These are phyloP conservation scores for Nematostella vectensis DNA, from an alignment of 92 coral and sea anemone genomes.

Conservation along the genomic window DNA sequence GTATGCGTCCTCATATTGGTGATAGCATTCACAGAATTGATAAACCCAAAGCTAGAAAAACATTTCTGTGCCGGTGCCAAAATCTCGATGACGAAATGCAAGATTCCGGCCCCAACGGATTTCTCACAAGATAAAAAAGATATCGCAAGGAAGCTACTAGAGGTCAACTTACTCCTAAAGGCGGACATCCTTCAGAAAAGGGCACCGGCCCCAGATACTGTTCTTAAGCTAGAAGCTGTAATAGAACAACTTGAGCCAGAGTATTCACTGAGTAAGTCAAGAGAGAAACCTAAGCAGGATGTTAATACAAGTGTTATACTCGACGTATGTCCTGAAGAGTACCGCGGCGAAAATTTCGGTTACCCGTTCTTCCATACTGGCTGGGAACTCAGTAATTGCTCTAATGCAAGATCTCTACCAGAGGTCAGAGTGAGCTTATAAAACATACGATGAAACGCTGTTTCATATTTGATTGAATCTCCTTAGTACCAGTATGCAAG, in stretches of 20 bases:
- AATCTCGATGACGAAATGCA: too few relatives aligned
- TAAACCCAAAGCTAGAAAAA: too few relatives aligned
- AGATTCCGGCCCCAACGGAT: background rate
- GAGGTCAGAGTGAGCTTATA: slow-evolving; percentile 3
- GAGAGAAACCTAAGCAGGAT: background rate
- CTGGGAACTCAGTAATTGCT: slow-evolving; percentile 27
- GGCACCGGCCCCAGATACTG: slow-evolving; percentile 5
- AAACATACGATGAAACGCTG: background rate
- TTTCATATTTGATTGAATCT: too few relatives aligned
- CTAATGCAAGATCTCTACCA: slow-evolving; percentile 19
- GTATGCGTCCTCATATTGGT: too few relatives aligned
- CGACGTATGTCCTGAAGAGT: slow-evolving; percentile 43
- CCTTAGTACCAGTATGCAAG: too few relatives aligned
- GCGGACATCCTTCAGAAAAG: background rate
- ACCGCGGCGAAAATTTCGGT: slow-evolving; percentile 27
- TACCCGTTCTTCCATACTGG: slow-evolving; percentile 40
- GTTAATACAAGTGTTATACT: background rate
- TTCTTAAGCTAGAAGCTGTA: slow-evolving; percentile 8
- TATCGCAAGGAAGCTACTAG: slow-evolving; percentile 1
- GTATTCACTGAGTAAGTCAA: slow-evolving; percentile 8
- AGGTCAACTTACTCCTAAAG: background rate
- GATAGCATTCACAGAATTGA: too few relatives aligned
- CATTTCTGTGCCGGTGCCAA: too few relatives aligned
- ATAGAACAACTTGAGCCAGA: slow-evolving; percentile 19
- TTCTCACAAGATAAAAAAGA: background rate